These are phyloP conservation scores for Agapostemon virescens DNA, from an alignment of 2,888 invertebrate genomes.

Conservation along the genomic window DNA sequence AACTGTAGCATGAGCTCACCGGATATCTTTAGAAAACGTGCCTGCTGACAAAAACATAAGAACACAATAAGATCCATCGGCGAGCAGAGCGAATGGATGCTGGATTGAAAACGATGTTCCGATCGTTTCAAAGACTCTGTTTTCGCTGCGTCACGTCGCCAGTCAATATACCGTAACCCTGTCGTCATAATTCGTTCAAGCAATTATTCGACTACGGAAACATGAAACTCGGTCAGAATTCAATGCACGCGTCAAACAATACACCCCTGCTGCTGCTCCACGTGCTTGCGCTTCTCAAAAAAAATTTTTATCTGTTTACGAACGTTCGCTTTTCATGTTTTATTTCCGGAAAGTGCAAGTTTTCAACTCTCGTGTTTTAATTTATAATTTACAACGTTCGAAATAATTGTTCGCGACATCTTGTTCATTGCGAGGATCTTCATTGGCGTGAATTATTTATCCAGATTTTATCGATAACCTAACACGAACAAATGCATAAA, in stretches of 20 bases:
- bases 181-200: background rate
- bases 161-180: background rate
- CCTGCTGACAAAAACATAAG: slow-evolving; percentile 11
- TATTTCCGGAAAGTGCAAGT: too few species aligned
- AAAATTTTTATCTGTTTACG: too few species aligned
- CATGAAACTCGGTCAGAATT: background rate
- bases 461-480: too few species aligned
- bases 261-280: too few species aligned
- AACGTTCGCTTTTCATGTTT: too few species aligned
- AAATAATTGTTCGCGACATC: too few species aligned
- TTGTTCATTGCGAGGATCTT: too few species aligned
- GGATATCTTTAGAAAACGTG: slow-evolving; percentile 24
- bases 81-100: background rate
- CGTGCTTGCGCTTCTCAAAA: too few species aligned
- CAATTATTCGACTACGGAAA: background rate
- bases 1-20: slow-evolving; percentile 18
- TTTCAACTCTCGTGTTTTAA: too few species aligned
- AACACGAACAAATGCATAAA: too few species aligned
- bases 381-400: too few species aligned
- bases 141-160: background rate
- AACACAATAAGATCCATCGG: slow-evolving; percentile 4
- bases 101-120: background rate
- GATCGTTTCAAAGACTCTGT: background rate
- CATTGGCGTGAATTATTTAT: too few species aligned
- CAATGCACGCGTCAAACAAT: background rate